Base-by-base conservation (phyloP, 2,113 vertebrate species). In the Chionodraco myersi region DNA sequence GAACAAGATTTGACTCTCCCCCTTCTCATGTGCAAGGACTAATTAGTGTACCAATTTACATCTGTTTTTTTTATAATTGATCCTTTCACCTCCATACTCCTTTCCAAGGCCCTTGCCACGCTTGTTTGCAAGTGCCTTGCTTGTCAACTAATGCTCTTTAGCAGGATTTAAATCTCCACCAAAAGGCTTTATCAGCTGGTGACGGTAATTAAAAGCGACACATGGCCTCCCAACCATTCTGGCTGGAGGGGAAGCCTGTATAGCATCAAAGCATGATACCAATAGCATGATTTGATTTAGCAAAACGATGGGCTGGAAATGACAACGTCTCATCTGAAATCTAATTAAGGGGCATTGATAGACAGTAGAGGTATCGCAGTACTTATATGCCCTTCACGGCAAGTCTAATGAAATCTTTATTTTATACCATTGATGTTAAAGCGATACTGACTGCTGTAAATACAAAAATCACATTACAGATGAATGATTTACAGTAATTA, bases 61-160 rank as follows among this genome's bases (percentile, higher is more conserved):
- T 75, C 73, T 85, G 47, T 65, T 79, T 30, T 30, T 30, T 65
- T 54, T 70, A 67, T 18, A 68, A 70, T 67, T 72, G 75, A 79
- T 86, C 51, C 64, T 72, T 82, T 69, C 66, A 75, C 76, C 48
- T 77, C 54, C 47, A 48, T 49, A 53, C 47, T 65, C 65, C 66
- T n/a, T 23, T 56, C 6, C 15, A 8, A 73, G 82, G 64, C 83
- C 83, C 63, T 53, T 72, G 77, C 67, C 80, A 77, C 73, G 86
- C 57, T 83, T 88, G 88, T 83, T 88, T 82, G 81, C 70, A 82
- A 73, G 86, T 69, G 78, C 78, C 84, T 92, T 86, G 86, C 81
- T 80, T 91, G 92, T 86, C 76, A 83, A 75, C 91, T 95, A 94
- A 95, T 93, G 91, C 94, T 93, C 94, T 93, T 95, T 94, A 88